phyloP scores from a whole-genome alignment of 2,888 invertebrate genomes.

The Eustalomyia histrio region DNA sequence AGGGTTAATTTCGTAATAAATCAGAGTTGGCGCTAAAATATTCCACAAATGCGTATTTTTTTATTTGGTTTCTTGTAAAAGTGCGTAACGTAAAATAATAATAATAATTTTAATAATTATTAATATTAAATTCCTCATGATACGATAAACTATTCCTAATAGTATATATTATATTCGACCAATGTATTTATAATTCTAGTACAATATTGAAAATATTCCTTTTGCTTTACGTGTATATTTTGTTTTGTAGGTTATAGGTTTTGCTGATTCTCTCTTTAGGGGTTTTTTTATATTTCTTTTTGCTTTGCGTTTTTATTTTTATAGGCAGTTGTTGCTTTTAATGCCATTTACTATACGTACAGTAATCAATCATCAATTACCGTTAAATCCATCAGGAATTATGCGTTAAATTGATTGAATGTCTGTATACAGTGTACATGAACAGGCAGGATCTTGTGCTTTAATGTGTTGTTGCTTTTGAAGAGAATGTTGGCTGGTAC shows the following conservation, averaged over 20 bases:
- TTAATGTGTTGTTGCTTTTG: conserved; percentile 11
- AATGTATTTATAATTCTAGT: neutral
- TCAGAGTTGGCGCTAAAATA: no score
- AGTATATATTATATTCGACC: neutral
- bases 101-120: no score
- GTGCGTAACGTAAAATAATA: no score
- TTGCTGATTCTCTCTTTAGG: conserved; percentile 3
- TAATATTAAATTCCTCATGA: no score
- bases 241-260: conserved; percentile 11
- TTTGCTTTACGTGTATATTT: neutral
- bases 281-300: conserved; percentile 8
- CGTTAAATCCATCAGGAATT: conserved; percentile 77
- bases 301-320: conserved; percentile 30
- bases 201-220: neutral
- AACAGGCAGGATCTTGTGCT: conserved; percentile 2
- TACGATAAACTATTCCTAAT: no score
- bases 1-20: no score
- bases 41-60: no score
- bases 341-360: conserved; percentile 63
- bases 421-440: conserved; percentile 37
- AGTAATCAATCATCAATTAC: conserved; percentile 79
- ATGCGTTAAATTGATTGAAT: conserved; percentile 78
- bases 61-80: no score
- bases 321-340: conserved; percentile 54
- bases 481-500: conserved; percentile 42